Evolutionary conservation across 2,888 invertebrate genomes (phyloP), one percentile per base, ranked within the genome.

Genomic region (Dynastes hyllus): DNA sequence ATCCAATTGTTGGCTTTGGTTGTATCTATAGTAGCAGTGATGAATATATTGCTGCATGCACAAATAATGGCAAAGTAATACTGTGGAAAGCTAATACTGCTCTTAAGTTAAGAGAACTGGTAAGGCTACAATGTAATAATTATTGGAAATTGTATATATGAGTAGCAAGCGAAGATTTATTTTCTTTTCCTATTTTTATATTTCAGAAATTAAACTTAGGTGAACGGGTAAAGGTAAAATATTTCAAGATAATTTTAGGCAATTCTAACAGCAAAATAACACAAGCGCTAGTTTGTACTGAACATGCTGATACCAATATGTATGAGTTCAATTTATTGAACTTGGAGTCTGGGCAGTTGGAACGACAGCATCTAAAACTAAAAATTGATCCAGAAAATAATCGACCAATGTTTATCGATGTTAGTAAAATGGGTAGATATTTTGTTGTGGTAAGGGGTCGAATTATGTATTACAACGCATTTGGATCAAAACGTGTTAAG

Each of bases 81-180:
- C 88, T 90, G 40, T 93, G 93, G 93, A 90, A 92, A 83, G 88
- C 88, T 51, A 87, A 89, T 71, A 91, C 90, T 8, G 92, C 91
- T 11, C 87, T 90, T 4, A 89, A 91, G 32, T 87, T 89, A 32
- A 87, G 88, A 53, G 90, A 89, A 84, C 85, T 89, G 82, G 91
- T 91, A 88, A 86, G 88, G 9, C 8, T 58, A 2, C 16, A 58
- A 45, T 37, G 37, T 37, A 37, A 37, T 6, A 37, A 37, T 5
- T 37, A 3, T 37, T 37, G 37, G 3, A 37, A 37, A 0, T 3
- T 37, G 37, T 37, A 37, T 37, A 6, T 5, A 37, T 2, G 22
- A 22, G 22, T 22, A 22, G 22, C 22, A 22, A 22, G 22, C 22
- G 1, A 22, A 22, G 22, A 22, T 22, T 22, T 22, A 22, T 22